Evolutionary conservation across 2,797 vertebrate species (phyloP).

Genomic region (Etheostoma nigrum): DNA sequence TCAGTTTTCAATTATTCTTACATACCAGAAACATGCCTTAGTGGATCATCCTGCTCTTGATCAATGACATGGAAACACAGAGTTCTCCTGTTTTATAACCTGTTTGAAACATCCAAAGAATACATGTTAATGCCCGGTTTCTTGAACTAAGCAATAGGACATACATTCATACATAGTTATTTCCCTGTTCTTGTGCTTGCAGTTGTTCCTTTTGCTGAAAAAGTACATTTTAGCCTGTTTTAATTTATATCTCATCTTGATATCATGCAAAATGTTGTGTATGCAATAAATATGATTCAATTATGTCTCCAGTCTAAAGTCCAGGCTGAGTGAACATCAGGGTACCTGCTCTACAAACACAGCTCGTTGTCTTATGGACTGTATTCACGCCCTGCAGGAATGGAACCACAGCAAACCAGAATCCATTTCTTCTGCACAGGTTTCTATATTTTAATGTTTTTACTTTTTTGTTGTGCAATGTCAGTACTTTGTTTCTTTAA

Average conservation of each 20-base stretch:
- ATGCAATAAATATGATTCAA: slow-evolving; percentile 8
- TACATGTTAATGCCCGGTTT: background rate
- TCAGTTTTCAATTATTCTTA: slow-evolving; percentile 31
- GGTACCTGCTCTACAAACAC: slow-evolving; percentile 71
- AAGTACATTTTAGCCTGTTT: background rate
- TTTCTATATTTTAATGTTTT: slow-evolving; percentile 48
- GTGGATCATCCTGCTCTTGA: slow-evolving; percentile 37
- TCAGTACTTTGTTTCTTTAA: background rate
- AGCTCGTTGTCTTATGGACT: slow-evolving; percentile 64
- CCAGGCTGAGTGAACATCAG: slow-evolving; percentile 74
- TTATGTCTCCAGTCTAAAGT: slow-evolving; percentile 71
- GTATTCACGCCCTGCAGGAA: slow-evolving; percentile 73
- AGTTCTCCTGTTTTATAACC: slow-evolving; percentile 1
- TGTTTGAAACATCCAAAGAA: background rate
- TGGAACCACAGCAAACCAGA: slow-evolving; percentile 74
- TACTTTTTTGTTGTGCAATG: background rate
- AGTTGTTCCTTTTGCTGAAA: background rate
- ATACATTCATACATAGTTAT: background rate
- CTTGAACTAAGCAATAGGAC: background rate
- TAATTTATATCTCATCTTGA: background rate
- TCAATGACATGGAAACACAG: slow-evolving; percentile 14
- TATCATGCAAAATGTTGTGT: background rate
- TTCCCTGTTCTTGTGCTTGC: background rate
- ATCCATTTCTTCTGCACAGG: slow-evolving; percentile 74
- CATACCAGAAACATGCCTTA: slow-evolving; percentile 18